Conservation (phyloP, 2,113 vertebrate genomes). For the Cyphomyrus discorhynchus region DNA sequence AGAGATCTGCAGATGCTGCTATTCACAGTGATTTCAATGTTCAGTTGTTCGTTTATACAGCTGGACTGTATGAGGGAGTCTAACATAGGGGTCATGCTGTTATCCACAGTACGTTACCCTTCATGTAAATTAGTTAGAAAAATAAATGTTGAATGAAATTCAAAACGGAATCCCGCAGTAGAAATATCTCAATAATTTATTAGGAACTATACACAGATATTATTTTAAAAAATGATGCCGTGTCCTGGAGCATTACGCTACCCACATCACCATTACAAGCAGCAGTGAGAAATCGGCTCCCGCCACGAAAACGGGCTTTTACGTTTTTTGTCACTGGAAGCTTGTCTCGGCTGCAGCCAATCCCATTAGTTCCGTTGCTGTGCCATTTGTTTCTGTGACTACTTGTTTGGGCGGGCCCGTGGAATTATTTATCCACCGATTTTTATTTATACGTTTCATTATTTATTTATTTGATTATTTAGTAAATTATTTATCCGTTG, state of each 20-base stretch:
- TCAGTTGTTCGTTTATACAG: background rate
- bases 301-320: constrained; percentile 59
- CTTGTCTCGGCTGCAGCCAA: constrained; percentile 63
- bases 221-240: constrained; percentile 61
- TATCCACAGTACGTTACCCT: constrained; percentile 23
- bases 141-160: constrained; percentile 48
- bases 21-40: background rate
- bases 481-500: constrained; percentile 87
- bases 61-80: background rate
- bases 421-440: constrained; percentile 86
- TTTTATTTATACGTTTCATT: constrained; percentile 98
- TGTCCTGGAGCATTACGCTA: constrained; percentile 44
- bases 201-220: constrained; percentile 43
- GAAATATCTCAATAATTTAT: constrained; percentile 57
- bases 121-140: constrained; percentile 42
- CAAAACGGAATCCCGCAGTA: constrained; percentile 50
- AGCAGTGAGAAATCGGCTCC: constrained; percentile 55
- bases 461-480: constrained; percentile 97
- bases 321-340: constrained; percentile 63
- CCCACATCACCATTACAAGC: constrained; percentile 48
- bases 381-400: constrained; percentile 73
- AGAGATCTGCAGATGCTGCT: background rate
- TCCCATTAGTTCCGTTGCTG: constrained; percentile 62
- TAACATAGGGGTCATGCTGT: background rate
- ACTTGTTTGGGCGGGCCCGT: constrained; percentile 74